Base-by-base conservation (phyloP, 2,888 invertebrate genomes). In the Dusona sp. region DNA sequence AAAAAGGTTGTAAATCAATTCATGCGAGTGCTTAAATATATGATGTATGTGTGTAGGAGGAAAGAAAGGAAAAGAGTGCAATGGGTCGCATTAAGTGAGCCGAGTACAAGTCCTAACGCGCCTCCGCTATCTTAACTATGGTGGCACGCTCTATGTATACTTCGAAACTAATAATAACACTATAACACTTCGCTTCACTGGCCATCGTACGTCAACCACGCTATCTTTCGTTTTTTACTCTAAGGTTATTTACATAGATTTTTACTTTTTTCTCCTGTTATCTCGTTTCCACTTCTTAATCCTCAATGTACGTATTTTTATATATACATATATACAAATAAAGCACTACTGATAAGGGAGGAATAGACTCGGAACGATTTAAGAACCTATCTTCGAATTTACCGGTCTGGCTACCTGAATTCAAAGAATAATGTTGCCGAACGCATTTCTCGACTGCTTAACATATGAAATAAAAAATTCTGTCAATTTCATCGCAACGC, bases 121-220 rank as follows among this genome's bases (percentile, higher is more conserved):
- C 84, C 72, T 83, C 79, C 79, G 85, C 81, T 89, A 87, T 89
- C 89, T 89, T 86, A 89, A 87, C 88, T 87, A 85, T 87, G 64
- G 84, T 85, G 86, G 88, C 86, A 88, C 86, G 88, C 83, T 88
- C 87, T 88, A 77, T 80, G 83, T 79, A n/a, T n/a, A 88, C 83
- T 81, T 45, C 80, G 82, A 85, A 88, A 84, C 84, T 84, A 88
- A 88, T 88, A 89, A 86, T 83, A 79, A 75, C 75, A 51, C 79
- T 54, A 54, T 57, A 77, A 83, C 70, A 80, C 65, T 77, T 19
- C 51, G 65, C 70, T 57, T 61, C 72, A 77, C 61, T 77, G 77
- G 68, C 77, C 75, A 72, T 75, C 83, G 77, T 79, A 83, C 67
- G 86, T 86, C 86, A 79, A 65, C 70, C 75, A 19, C 65, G 64